Evolutionary conservation across 92 coral and sea anemone species (phyloP).

Genomic region (Phymanthus crucifer): DNA sequence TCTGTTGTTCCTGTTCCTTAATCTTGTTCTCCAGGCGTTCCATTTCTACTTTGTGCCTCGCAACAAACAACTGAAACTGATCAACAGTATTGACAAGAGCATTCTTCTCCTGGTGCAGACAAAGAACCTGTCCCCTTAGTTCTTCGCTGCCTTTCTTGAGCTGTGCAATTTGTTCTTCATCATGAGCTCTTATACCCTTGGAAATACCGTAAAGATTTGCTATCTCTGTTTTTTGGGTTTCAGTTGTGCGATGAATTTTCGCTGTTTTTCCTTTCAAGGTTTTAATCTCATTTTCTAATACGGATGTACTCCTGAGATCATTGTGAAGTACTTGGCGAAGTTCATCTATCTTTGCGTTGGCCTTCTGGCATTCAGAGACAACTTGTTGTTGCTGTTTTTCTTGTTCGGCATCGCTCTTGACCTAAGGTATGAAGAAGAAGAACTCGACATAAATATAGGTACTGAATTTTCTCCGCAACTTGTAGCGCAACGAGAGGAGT

Average conservation of each 20-base stretch:
- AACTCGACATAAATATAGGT: too few relatives aligned
- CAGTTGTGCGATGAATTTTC: neutral
- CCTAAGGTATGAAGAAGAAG: neutral
- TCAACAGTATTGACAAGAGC: neutral
- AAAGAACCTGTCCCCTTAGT: neutral
- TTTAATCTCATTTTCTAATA: neutral
- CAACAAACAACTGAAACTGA: neutral
- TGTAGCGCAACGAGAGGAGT: too few relatives aligned
- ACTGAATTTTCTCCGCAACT: too few relatives aligned
- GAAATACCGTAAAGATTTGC: neutral
- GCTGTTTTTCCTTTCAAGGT: neutral
- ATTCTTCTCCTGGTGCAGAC: neutral
- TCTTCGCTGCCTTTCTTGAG: slow-evolving; percentile 5
- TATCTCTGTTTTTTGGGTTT: neutral
- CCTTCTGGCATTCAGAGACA: neutral
- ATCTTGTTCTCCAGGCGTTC: neutral
- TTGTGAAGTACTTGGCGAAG: neutral
- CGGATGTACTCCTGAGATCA: too few relatives aligned
- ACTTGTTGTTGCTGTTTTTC: neutral
- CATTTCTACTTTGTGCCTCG: neutral
- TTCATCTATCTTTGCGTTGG: neutral
- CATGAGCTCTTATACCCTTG: neutral
- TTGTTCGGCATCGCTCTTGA: neutral
- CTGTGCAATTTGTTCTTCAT: neutral
- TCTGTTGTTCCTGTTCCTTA: neutral